Percentiles rank a stretch among this genome's conserved stretches.
phyloP scores from a whole-genome alignment of 2,797 vertebrate genomes.

The Oreortyx pictus region DNA sequence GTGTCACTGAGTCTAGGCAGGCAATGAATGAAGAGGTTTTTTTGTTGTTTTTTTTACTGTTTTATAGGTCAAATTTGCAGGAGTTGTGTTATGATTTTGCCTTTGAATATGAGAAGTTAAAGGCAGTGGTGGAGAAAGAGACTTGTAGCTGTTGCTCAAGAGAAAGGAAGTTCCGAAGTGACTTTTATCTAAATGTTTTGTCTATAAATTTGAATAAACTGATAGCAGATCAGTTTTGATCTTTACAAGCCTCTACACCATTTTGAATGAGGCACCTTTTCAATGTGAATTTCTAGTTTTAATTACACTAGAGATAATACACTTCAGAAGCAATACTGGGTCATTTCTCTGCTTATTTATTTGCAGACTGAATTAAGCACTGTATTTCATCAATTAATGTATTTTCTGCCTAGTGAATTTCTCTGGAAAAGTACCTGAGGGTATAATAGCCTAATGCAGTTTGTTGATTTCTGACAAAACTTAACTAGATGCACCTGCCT shows the following conservation, averaged over 20 bases:
- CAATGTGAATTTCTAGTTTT: not conserved
- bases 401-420: not conserved
- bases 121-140: not conserved
- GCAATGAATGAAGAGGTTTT: not conserved
- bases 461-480: not conserved
- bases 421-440: not conserved
- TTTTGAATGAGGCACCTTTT: not conserved
- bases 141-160: not conserved
- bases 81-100: not conserved
- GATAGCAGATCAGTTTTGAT: not conserved
- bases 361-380: not conserved
- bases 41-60: not conserved
- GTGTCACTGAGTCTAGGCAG: not conserved
- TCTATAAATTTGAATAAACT: not conserved
- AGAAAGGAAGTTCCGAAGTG: not conserved
- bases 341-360: not conserved
- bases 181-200: not conserved
- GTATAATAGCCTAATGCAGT: not conserved
- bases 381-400: not conserved
- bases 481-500: not conserved
- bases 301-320: not conserved
- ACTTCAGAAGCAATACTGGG: not conserved
- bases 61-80: not conserved
- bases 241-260: not conserved
- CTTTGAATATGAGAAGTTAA: not conserved